These are phyloP conservation scores for Callitettix versicolor DNA, from an alignment of 1,140 invertebrate species.

Conservation along the genomic window DNA sequence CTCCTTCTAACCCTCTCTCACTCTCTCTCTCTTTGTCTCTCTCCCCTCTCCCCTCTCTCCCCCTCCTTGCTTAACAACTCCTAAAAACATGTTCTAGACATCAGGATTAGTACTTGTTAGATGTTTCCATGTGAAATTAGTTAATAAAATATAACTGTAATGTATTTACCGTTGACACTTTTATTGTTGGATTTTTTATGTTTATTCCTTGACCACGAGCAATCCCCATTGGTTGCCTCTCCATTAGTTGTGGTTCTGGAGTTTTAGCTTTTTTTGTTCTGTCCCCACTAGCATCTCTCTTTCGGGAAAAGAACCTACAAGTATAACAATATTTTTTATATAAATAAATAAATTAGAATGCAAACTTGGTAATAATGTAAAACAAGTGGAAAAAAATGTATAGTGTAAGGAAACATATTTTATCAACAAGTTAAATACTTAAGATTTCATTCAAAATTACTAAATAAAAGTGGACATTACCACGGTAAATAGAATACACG, in stretches of 20 bases:
- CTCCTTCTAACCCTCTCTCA: too few species aligned
- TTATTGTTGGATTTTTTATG: conserved; percentile 28
- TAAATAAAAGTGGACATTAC: too few species aligned
- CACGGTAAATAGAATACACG: too few species aligned
- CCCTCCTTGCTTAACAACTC: too few species aligned
- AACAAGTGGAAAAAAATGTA: neutral
- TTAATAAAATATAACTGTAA: neutral
- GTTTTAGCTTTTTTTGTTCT: conserved; percentile 55
- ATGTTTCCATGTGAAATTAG: neutral
- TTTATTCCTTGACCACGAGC: neutral
- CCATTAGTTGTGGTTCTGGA: conserved; percentile 42
- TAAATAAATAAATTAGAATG: too few species aligned
- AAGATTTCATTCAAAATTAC: too few species aligned
- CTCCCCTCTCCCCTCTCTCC: too few species aligned
- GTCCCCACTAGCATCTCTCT: conserved; percentile 52
- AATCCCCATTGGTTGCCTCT: neutral
- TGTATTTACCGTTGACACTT: conserved; percentile 34
- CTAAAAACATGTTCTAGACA: neutral
- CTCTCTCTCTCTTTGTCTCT: too few species aligned
- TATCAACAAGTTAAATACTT: neutral
- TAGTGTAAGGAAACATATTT: neutral
- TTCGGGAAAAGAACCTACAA: conserved; percentile 67
- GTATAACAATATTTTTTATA: conserved; percentile 12
- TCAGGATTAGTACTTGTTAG: neutral
- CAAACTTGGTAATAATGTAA: neutral